Evolutionary conservation across 2,797 vertebrate species (phyloP), one percentile per base, ranked within the genome.

Genomic region (Alfaro cultratus): DNA sequence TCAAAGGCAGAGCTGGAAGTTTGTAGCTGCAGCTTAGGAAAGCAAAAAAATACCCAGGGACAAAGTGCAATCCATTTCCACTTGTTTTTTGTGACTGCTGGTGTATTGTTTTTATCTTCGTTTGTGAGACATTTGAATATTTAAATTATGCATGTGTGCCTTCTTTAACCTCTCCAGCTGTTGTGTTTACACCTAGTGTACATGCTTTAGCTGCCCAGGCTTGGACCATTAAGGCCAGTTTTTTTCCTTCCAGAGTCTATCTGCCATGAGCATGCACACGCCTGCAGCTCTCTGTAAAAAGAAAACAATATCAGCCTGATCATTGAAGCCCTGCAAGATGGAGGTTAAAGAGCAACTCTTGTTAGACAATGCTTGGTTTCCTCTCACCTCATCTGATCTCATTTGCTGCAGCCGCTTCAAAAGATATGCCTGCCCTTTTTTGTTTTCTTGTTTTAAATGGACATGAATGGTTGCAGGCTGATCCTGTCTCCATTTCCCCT

Each of bases 61-160:
- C 91, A 86, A 93, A 92, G 95, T 96, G 95, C 95, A 96, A 95
- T 96, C 89, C 80, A 78, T 51, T 82, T 88, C 83, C 77, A 80
- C 78, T 77, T 21, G 39, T 23, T 70, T 81, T 68, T 73, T 71
- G 47, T 77, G 73, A 87, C 83, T 29, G 47, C 51, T 78, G 80
- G 73, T 80, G 51, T 29, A 26, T 77, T 78, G 80, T 70, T 80
- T 86, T 87, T 83, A 83, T 80, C 68, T 75, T 49, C 53, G 68
- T 77, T 72, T 11, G 62, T 81, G 74, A 77, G 75, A 78, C 85
- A 77, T 80, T 53, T 36, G 72, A 77, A 46, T 70, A 75, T 86
- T 72, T 72, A 41, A 74, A 76, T 31, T 49, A 64, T 77, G 76
- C 80, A 76, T 81, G 75, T 78, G 76, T 88, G 85, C 78, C 79